Evolutionary conservation across 2,113 vertebrate genomes (phyloP), one percentile per base, ranked within the genome.

Genomic region (Pseudolaguvia tuberculata): DNA sequence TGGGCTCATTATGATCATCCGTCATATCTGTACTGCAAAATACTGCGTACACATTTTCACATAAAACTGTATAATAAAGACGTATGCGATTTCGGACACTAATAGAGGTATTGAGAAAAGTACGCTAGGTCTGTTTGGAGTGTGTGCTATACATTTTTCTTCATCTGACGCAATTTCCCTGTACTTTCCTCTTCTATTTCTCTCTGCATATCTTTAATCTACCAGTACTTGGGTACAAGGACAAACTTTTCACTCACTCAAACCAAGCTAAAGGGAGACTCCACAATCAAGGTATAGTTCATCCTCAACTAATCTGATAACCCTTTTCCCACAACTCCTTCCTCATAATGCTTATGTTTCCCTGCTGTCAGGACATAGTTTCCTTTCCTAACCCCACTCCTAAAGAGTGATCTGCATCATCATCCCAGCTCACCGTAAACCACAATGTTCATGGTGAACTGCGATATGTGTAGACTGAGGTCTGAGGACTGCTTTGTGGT

Each of bases 191-290:
- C 20, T 3, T 87, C 86, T 86, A 86, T 88, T 88, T 86, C 67
- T 78, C 73, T 48, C 81, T 70, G 72, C 77, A 67, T 71, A 89
- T 87, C 90, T 86, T 91, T 88, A 81, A 87, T 86, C 88, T 89
- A 11, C 91, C 92, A 98, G 96, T 97, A 85, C 92, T 95, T 91
- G 95, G 92, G 88, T 93, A 94, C 94, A 97, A 92, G 92, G 92
- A 95, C 94, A 97, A 95, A 88, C 93, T 94, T 86, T 94, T 96
- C 89, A 94, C 91, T 93, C 94, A 96, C 87, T 93, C 95, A 88
- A 87, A 95, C 90, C 90, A 87, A 92, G 78, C 85, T 93, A 95
- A 95, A 91, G 94, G 88, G 87, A 92, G 90, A 93, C 85, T 91
- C 87, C 89, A 89, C 70, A 89, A 88, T 84, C 93, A 95, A 97